phyloP scores from a whole-genome alignment of 2,797 vertebrate genomes.

The Craterocephalus amniculus region DNA sequence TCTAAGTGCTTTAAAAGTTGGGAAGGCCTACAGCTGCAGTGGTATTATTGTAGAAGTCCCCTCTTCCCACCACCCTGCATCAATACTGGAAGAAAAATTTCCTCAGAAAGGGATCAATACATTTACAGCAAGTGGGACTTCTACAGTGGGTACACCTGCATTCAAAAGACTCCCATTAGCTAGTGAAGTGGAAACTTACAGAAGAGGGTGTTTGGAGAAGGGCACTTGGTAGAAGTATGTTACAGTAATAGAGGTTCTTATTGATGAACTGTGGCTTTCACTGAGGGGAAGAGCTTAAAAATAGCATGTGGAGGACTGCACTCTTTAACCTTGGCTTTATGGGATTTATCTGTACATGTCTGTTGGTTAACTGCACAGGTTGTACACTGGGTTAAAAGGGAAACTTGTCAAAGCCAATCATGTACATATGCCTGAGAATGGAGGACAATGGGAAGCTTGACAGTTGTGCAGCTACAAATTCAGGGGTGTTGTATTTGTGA shows the following conservation, averaged over 20 bases:
- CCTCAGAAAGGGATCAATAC: conserved; percentile 2
- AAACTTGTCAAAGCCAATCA: conserved; percentile 33
- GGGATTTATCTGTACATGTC: conserved; percentile 7
- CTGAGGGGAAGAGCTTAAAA: conserved; percentile 54
- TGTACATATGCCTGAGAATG: conserved; percentile 6
- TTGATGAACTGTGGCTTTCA: conserved; percentile 47
- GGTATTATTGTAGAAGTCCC: conserved; percentile 35
- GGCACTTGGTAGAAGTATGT: conserved; percentile 46
- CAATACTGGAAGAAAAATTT: not conserved
- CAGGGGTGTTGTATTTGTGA: conserved; percentile 22
- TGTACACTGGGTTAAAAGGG: conserved; percentile 43
- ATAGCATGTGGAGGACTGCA: conserved; percentile 32
- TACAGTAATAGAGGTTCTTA: conserved; percentile 64
- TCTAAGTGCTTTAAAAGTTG: conserved; percentile 11
- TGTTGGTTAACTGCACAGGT: not conserved
- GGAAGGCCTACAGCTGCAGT: conserved; percentile 20
- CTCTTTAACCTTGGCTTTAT: conserved; percentile 17
- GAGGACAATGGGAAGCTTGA: conserved; percentile 17
- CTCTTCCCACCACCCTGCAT: conserved; percentile 2
- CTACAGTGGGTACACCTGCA: conserved; percentile 37
- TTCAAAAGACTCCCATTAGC: conserved; percentile 33
- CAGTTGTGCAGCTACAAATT: conserved; percentile 31
- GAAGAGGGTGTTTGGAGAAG: conserved; percentile 48
- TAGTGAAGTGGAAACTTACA: conserved; percentile 49
- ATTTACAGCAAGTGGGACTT: conserved; percentile 29